Percentiles rank a stretch among this genome's conserved stretches.
phyloP scores from a whole-genome alignment of 2,888 invertebrate species.

The Tethea ocularis region DNA sequence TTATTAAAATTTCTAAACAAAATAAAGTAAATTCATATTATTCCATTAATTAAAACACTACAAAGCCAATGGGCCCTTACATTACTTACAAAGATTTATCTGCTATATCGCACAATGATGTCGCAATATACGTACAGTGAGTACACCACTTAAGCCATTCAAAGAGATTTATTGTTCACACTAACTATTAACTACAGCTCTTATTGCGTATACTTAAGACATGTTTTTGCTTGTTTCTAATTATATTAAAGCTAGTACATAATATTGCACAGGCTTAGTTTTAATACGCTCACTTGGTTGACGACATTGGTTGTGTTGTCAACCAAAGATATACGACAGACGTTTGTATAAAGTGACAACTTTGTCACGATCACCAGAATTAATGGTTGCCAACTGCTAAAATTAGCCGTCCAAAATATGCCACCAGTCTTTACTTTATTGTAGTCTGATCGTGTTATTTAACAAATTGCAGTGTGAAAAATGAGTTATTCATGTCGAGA shows the following conservation, averaged over 20 bases:
- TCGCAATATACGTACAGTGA: conserved; percentile 46
- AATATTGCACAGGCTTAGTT: conserved; percentile 50
- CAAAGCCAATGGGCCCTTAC: conserved; percentile 30
- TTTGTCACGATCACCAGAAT: conserved; percentile 56
- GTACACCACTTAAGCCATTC: conserved; percentile 57
- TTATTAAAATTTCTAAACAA: not conserved
- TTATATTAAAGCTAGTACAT: conserved; percentile 36
- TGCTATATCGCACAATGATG: conserved; percentile 42
- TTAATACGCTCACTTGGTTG: conserved; percentile 63
- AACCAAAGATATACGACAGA: conserved; percentile 70
- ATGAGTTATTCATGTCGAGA: not conserved
- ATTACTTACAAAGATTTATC: conserved; percentile 39
- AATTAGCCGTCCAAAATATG: conserved; percentile 25
- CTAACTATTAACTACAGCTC: conserved; percentile 34
- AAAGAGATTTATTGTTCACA: conserved; percentile 52
- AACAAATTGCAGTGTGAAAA: conserved; percentile 21
- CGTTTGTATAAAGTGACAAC: conserved; percentile 64
- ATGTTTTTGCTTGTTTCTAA: conserved; percentile 26
- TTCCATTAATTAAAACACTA: conserved; percentile 33
- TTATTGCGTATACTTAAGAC: conserved; percentile 39
- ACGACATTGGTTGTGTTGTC: conserved; percentile 68
- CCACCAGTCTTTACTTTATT: conserved; percentile 29
- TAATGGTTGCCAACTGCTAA: conserved; percentile 38
- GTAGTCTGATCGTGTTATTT: conserved; percentile 28
- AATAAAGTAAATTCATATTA: not conserved